phyloP scores from a whole-genome alignment of 2,797 vertebrate species.

The Steatocranus sp. region DNA sequence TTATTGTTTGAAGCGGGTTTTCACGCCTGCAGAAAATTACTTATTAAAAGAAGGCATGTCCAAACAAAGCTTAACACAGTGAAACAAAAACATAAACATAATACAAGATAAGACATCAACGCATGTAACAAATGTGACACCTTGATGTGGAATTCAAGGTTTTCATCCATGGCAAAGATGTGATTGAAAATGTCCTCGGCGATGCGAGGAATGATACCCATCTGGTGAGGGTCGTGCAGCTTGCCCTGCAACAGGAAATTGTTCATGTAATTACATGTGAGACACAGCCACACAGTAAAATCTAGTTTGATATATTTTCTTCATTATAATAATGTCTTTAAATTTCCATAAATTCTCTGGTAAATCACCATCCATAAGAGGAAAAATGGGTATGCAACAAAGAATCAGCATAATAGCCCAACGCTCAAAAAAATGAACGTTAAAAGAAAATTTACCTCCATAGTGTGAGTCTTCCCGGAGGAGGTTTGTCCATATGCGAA shows the following conservation, averaged over 20 bases:
- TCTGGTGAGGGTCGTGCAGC: conserved; percentile 88
- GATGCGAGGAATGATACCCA: conserved; percentile 96
- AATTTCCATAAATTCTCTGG: background rate
- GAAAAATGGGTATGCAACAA: background rate
- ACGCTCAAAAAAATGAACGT: background rate
- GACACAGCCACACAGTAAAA: background rate
- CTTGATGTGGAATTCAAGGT: conserved; percentile 97
- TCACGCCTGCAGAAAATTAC: background rate
- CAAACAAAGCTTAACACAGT: background rate
- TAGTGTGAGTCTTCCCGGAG: conserved; percentile 90
- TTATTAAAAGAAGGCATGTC: background rate
- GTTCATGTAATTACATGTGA: background rate
- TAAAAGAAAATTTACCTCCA: conserved; percentile 78
- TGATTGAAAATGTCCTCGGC: conserved; percentile 96
- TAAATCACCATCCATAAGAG: background rate
- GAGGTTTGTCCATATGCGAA: conserved; percentile 91
- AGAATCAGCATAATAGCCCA: background rate
- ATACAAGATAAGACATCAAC: background rate
- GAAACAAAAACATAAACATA: background rate
- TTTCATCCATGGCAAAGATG: conserved; percentile 96
- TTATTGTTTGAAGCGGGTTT: background rate
- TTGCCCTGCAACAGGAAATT: conserved; percentile 77
- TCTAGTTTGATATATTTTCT: background rate
- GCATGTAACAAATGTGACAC: conserved; percentile 47
- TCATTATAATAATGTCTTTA: background rate